Evolutionary conservation across 1,140 invertebrate species (phyloP), one percentile per base, ranked within the genome.

Genomic region (Thaumatotibia leucotreta): DNA sequence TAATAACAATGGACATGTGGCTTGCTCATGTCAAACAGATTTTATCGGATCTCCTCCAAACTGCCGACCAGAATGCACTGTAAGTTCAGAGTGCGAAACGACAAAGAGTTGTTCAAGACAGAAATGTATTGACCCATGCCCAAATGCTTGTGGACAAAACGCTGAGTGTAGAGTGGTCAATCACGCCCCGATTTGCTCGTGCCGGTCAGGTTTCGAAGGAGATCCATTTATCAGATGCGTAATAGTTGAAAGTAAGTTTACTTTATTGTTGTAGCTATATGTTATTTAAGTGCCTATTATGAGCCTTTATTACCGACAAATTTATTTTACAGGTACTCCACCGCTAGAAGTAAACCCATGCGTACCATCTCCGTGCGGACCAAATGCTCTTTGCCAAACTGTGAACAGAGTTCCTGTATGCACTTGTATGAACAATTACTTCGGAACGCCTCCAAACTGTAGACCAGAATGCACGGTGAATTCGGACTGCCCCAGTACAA

Each of bases 81-180:
- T 94, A 58, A 96, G 97, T 82, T 92, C 92, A 0, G 96, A 98
- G 50, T 98, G 97, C 84, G 92, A 94, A 10, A 94, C 95, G 58
- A 94, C 96, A 69, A 96, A 96, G 82, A 95, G 96, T 52, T 98
- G 97, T 80, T 83, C 94, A 1, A 91, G 89, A 50, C 93, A 93
- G 72, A 94, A 93, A 86, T 95, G 95, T 85, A 83, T 91, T 73
- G 91, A 95, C 85, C 94, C 94, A 58, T 95, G 95, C 76, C 85
- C 92, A 33, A 94, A 93, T 52, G 93, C 92, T 58, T 96, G 96
- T 81, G 96, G 96, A 31, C 80, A 94, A 29, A 95, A 96, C 76
- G 94, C 96, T 17, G 92, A 95, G 71, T 97, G 96, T 75, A 92
- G 93, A 85, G 94, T 96, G 39, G 92, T 95, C 4, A 95, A 95